Base-by-base conservation (phyloP, 1,140 invertebrate genomes). In the Acarapis woodi region DNA sequence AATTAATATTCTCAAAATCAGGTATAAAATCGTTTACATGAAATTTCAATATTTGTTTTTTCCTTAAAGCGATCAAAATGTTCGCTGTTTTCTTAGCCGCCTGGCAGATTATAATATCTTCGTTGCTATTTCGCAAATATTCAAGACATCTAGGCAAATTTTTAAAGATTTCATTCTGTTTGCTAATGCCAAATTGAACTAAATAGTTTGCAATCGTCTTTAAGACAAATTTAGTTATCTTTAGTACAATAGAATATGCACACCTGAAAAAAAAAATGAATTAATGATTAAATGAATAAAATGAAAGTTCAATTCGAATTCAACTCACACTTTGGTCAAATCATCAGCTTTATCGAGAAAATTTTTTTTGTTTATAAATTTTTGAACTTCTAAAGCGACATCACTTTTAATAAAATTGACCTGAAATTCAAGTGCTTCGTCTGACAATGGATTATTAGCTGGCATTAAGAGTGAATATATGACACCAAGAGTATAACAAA, bases 401-500 rank as follows among this genome's bases (percentile, higher is more conserved):
- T 73, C 73, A 47, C 75, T 79, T 47, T 68, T 70, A 33, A 87
- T 69, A 54, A 88, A 88, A 49, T 75, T 73, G 41, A 70, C 67
- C 55, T 88, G 80, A 57, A 87, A 77, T 50, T 74, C 71, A 48
- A 73, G 69, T 22, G 77, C 69, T 46, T 72, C 70, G 26, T 87
- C 77, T 1, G 73, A 66, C 43, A 71, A 60, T 3, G 73, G 70
- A 47, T 82, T 77, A 20, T 70, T 53, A 8, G 82, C 77, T 12
- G 85, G 85, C 70, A 94, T 83, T 25, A 94, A 57, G 48, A 90
- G 61, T 32, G 77, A 71, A 53, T 93, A 87, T 39, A 48, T 56
- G 46, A 66, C 66, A 50, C 68, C 66, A 39, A 71, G 54, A 54
- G 65, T 65, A 51, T 78, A 78, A 15, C 77, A 59, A 47, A 77